Base-by-base conservation (phyloP, 2,888 invertebrate species). In the Rhamphomyia laevipes region DNA sequence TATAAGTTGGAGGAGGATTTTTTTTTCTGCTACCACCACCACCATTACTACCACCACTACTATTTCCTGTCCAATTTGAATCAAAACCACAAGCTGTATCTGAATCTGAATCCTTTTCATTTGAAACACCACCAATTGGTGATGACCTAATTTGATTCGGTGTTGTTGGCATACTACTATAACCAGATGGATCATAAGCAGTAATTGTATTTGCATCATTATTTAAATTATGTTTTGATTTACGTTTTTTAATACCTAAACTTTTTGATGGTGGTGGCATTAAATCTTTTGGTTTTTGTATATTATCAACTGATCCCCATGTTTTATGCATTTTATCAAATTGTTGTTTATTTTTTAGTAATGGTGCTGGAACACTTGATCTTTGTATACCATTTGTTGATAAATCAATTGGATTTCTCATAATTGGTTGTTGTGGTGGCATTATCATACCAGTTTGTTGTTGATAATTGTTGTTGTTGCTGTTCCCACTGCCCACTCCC, bases 251-350 rank as follows among this genome's bases (percentile, higher is more conserved):
- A 54, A 77, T 77, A 21, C 82, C 76, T 38, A 79, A 78, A 46
- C 74, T 78, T 59, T 74, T 78, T 1, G 86, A 86, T 1, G 86
- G 86, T 7, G 87, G 86, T 12, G 84, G 86, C 84, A 87, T 87
- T 54, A 77, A 3, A 27, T 27, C 23, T 23, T 42, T 42, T 23
- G 42, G 27, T 27, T 86, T 84, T 62, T 78, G 80, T 56, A 92
- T 79, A 64, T 89, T 90, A 63, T 92, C 91, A 1, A 87, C 90
- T 1, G 91, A 91, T 23, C 91, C 91, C 90, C 90, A 92, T 23
- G 79, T 82, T 71, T 91, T 91, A 64, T 86, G 85, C 21, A 89
- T 74, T 62, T 84, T 82, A 51, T 86, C 86, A 66, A 77, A 70
- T 41, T 67, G 60, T 43, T 64, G 56, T 46, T 67, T 66, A 40